Evolutionary conservation across 2,888 invertebrate genomes (phyloP).

Genomic region (Cepaea hortensis): DNA sequence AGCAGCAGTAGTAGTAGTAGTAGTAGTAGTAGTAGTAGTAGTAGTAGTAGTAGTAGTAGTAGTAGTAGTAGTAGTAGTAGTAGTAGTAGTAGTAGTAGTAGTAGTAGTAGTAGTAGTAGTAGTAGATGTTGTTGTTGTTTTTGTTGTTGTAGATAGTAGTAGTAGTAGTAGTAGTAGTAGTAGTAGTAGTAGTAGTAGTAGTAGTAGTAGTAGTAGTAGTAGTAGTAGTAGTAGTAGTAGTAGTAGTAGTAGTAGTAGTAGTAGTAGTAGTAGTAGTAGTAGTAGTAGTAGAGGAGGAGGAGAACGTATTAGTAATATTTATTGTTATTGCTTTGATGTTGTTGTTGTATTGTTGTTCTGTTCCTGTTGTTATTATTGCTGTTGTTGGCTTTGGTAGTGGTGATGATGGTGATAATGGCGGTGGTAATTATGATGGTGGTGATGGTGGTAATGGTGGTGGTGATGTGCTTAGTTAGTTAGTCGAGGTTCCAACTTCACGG

Average conservation of each 20-base stretch:
- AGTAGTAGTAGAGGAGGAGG: background rate
- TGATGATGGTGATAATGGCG: no score
- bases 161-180: background rate
- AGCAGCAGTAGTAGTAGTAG: slow-evolving; percentile 37
- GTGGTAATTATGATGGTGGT: no score
- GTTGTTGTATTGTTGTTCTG: no score
- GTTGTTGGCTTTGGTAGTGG: no score
- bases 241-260: slow-evolving; percentile 40
- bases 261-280: slow-evolving; percentile 30
- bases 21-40: slow-evolving; percentile 40
- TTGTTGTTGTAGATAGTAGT: no score
- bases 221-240: slow-evolving; percentile 40
- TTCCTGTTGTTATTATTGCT: no score
- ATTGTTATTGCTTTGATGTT: no score
- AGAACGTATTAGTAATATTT: background rate
- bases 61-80: background rate
- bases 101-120: slow-evolving; percentile 38
- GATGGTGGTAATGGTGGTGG: no score
- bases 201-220: background rate
- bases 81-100: slow-evolving; percentile 41
- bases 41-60: slow-evolving; percentile 20
- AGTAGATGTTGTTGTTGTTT: slow-evolving; percentile 13
- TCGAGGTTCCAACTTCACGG: no score
- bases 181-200: no score
- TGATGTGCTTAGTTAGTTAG: no score